A percentile compares a stretch with the other conserved stretches of the same genome.
These are phyloP conservation scores for Lamellibrachia luymesi DNA, from an alignment of 1,140 invertebrate genomes.

Conservation along the genomic window DNA sequence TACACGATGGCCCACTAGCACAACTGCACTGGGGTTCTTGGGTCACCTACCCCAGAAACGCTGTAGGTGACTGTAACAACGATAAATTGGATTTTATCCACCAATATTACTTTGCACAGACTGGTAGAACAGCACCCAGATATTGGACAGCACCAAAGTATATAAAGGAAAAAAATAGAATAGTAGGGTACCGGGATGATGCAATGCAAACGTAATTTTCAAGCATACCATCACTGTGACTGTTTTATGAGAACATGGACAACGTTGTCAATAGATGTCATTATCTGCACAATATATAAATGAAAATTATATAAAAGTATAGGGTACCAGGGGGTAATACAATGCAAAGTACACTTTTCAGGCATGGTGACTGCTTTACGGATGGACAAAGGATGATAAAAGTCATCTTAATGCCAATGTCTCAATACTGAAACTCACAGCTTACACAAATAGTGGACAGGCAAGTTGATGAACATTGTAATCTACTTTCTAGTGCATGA, in stretches of 20 bases:
- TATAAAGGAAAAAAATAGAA: too few species aligned
- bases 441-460: not conserved
- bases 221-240: too few species aligned
- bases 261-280: too few species aligned
- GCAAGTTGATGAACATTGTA: not conserved
- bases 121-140: too few species aligned
- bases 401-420: not conserved
- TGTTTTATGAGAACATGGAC: too few species aligned
- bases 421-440: not conserved
- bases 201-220: too few species aligned
- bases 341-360: not conserved
- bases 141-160: too few species aligned
- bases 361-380: not conserved
- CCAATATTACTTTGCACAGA: not conserved
- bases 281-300: not conserved
- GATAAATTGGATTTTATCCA: conserved; percentile 2
- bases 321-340: not conserved
- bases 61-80: not conserved
- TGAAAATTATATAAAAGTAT: not conserved
- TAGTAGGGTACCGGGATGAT: too few species aligned
- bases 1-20: not conserved
- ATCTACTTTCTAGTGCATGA: not conserved
- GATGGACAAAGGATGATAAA: not conserved
- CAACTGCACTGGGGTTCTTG: not conserved
- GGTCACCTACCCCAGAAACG: not conserved